Base-by-base conservation (phyloP, 2,888 invertebrate genomes). In the Andrena flavipes region DNA sequence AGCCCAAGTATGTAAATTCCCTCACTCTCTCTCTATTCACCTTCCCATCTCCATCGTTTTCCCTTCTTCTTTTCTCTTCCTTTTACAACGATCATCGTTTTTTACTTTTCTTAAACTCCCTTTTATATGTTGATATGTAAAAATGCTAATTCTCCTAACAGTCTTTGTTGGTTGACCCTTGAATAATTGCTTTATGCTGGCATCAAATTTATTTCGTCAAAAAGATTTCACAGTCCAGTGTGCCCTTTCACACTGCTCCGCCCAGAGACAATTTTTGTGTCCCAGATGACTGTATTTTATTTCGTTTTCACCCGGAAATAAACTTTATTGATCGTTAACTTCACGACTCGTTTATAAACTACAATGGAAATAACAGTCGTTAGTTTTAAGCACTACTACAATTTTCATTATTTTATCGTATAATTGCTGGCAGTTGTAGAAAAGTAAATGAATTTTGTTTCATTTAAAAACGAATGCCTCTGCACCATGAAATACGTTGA, bases 161-260 rank as follows among this genome's bases (percentile, higher is more conserved):
- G 33, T 6, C 2, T 13, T 13, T 7, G n/a, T 5, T n/a, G 10
- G 13, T 60, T 33, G 5, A 49, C 48, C 48, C 56, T 59, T 29
- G 59, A 74, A 68, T 42, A 68, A 68, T 26, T 33, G n/a, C 35
- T 70, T 35, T 8, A 20, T 1, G 48, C 20, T 5, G 23, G 42
- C 13, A 30, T 29, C 48, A 29, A 59, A 42, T 2, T n/a, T 54
- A 1, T 26, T 54, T 26, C 35, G 51, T 7, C 10, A 4, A 7
- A 2, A 49, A 29, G 60, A 51, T 60, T 42, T 42, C 42, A 29
- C 35, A 20, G 29, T 20, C 8, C 5, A 2, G 7, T 20, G 20
- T 29, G 30, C 20, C 8, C 29, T 70, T 62, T 42, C 29, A 70
- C 35, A 42, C 29, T 3, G n/a, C 51, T 69, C 33, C 23, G 8